phyloP scores from a whole-genome alignment of 1,140 invertebrate genomes.

The Caenorhabditis latens region DNA sequence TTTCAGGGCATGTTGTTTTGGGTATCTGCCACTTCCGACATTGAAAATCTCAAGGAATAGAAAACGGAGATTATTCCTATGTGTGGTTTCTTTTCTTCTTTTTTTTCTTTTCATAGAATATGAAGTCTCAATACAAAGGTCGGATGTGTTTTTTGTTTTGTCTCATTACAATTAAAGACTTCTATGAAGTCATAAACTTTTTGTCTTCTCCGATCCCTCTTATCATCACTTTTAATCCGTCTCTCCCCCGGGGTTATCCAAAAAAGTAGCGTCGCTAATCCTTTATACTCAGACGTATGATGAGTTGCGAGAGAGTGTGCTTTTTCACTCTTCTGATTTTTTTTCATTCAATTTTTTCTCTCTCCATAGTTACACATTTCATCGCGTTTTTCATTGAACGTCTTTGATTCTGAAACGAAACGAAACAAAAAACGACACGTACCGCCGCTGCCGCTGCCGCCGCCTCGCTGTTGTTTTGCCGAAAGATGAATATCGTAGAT shows the following conservation, averaged over 20 bases:
- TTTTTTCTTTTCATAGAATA: too few relatives aligned
- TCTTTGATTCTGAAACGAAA: background rate
- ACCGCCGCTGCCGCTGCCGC: background rate
- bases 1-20: too few relatives aligned
- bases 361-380: background rate
- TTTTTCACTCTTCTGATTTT: background rate
- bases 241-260: background rate
- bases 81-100: too few relatives aligned
- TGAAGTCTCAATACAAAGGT: too few relatives aligned
- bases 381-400: background rate
- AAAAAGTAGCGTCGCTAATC: background rate
- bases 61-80: too few relatives aligned
- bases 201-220: too few relatives aligned
- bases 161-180: too few relatives aligned
- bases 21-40: too few relatives aligned
- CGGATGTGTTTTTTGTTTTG: too few relatives aligned
- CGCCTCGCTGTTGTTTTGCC: background rate
- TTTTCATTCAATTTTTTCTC: background rate
- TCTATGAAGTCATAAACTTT: too few relatives aligned
- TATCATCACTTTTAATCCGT: background rate
- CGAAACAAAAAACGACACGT: slow-evolving; percentile 3
- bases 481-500: slow-evolving; percentile 6
- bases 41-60: too few relatives aligned
- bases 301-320: background rate
- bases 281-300: background rate